Base-by-base conservation (phyloP, 1,140 invertebrate species). In the Drosophila nigrodunni region DNA sequence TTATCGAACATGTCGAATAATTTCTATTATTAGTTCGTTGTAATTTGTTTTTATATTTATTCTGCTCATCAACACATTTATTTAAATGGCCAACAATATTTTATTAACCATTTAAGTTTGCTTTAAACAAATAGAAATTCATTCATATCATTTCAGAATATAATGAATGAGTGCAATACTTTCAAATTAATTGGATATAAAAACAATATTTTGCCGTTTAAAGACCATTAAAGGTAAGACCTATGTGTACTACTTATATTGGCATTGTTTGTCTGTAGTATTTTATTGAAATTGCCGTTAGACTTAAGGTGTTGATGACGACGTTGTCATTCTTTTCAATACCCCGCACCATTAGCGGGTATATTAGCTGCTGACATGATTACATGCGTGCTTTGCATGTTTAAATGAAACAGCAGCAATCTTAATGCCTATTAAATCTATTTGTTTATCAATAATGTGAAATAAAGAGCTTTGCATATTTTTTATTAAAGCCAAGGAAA, bases 181-280 rank as follows among this genome's bases (percentile, higher is more conserved):
- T 5, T 2, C 2, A 30, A 30, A 5, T 30, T 30, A 30, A n/a
- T 30, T 11, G 5, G 30, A 30, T n/a, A 34, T 30, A 7, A 7
- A 25, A 30, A 49, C 47, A 46, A 46, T 30, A 5, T 30, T 30
- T 6, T 30, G 25, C 6, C 25, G 25, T 5, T 6, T 2, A 30
- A 30, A 5, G 25, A 2, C 25, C 2, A 30, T 30, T 30, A 5
- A 30, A 30, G 25, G 3, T 30, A 30, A 30, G 44, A 57, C 8
- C 78, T 57, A 69, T 90, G 80, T 90, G 87, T 90, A 90, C 72
- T 74, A 3, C 69, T 80, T 71, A 87, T 87, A 90, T 90, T 90
- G 82, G 87, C 88, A 90, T 87, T 90, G 90, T 90, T 90, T 87
- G 78, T 72, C 80, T 81, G 87, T 83, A 90, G 83, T 81, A 83